Evolutionary conservation across 2,797 vertebrate genomes (phyloP).

Genomic region (Thripadectes ignobilis): DNA sequence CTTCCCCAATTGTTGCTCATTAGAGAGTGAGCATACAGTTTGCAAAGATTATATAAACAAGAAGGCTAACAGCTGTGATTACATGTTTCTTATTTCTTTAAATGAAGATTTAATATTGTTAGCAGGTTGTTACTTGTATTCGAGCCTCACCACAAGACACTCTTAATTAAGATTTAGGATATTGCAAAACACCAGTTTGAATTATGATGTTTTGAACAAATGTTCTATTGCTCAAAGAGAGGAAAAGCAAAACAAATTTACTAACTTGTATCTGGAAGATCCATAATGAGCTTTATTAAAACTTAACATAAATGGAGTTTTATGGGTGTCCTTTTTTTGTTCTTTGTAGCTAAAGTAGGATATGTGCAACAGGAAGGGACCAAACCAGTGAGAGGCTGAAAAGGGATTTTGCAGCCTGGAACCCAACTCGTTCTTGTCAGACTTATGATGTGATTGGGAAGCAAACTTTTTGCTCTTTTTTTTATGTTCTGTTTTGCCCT

Average conservation of each 20-base stretch:
- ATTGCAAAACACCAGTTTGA: not conserved
- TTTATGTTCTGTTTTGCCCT: not conserved
- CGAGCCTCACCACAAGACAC: not conserved
- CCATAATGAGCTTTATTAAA: not conserved
- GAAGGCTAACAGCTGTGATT: not conserved
- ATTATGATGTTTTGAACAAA: not conserved
- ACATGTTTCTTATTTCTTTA: not conserved
- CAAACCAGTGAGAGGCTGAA: not conserved
- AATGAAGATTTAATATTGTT: constrained; percentile 2
- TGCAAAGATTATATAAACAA: not conserved
- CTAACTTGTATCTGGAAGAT: not conserved
- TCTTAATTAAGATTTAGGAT: not conserved
- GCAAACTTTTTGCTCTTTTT: not conserved
- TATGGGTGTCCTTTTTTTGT: not conserved
- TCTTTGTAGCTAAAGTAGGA: not conserved
- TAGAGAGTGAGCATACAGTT: not conserved
- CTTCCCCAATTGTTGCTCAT: not conserved
- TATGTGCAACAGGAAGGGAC: not conserved
- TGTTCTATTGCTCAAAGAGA: not conserved
- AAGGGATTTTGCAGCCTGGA: not conserved
- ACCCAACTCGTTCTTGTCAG: not conserved
- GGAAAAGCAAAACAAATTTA: not conserved
- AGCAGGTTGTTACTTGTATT: not conserved
- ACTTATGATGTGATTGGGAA: not conserved
- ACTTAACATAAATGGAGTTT: not conserved